Evolutionary conservation across 2,113 vertebrate species (phyloP), one percentile per base, ranked within the genome.

Genomic region (human (Homo sapiens)): DNA sequence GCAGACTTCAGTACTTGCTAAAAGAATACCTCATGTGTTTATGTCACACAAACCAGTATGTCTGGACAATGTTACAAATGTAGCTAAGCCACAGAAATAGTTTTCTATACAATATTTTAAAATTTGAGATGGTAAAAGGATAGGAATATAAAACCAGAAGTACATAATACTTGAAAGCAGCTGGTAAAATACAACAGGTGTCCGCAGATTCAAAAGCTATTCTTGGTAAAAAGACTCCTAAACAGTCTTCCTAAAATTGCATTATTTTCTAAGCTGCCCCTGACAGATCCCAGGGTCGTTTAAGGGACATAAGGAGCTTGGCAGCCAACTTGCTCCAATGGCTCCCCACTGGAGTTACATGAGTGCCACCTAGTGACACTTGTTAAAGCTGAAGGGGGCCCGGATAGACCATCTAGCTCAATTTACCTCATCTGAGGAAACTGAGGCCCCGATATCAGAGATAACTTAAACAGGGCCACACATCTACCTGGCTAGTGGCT

Each of bases 311-410:
- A 45, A 59, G 11, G 59, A 82, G 22, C 16, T 12, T 23, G 75
- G 20, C 35, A 35, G 92, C 35, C 50, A 92, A 66, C 0, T 0
- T 6, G 0, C 11, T 0, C 64, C 30, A 52, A 59, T 7, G 0
- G 2, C 16, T 89, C 57, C 40, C 43, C 76, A 61, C 48, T 93
- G 81, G 68, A 98, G 94, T 94, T 89, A 94, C 97, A 18, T 30
- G 96, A 97, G 97, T 79, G 97, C 97, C 98, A 97, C 94, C 97
- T 98, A 98, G 96, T 86, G 97, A 94, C 90, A 32, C 38, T 79
- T 66, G 25, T 18, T 88, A 76, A 79, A 72, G 89, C 57, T 93
- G 82, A 95, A 86, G 45, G 12, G 13, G 2, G 3, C 35, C 35
- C 38, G 32, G 55, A 32, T 8, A 52, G 22, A 40, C 30, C 25